Evolutionary conservation across 2,797 vertebrate species (phyloP).

Genomic region (Sebastes hubbsi): DNA sequence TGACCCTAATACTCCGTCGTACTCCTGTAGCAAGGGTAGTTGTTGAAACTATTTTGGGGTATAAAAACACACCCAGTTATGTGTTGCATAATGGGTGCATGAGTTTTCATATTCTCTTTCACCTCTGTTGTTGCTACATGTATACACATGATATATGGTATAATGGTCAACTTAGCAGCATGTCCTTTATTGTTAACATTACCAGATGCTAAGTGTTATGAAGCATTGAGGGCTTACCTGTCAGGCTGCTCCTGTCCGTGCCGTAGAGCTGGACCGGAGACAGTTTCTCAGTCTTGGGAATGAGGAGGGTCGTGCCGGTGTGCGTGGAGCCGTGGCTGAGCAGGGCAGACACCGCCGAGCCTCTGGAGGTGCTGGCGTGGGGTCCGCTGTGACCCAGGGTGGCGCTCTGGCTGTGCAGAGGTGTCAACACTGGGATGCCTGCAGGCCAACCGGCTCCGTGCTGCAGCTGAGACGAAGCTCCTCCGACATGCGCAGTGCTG

Average conservation of each 20-base stretch:
- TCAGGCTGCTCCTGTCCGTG: slow-evolving; percentile 77
- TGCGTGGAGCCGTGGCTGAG: slow-evolving; percentile 64
- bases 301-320: slow-evolving; percentile 67
- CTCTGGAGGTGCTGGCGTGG: slow-evolving; percentile 54
- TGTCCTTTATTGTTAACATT: neutral
- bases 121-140: too few species aligned
- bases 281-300: slow-evolving; percentile 90
- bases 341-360: slow-evolving; percentile 64
- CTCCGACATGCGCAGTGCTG: slow-evolving; percentile 35
- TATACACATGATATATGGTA: too few species aligned
- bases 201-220: neutral
- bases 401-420: slow-evolving; percentile 59
- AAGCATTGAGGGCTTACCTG: slow-evolving; percentile 55
- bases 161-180: too few species aligned
- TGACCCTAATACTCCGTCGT: too few species aligned
- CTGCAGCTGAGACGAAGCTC: slow-evolving; percentile 58
- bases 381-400: slow-evolving; percentile 30
- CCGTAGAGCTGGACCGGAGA: slow-evolving; percentile 85
- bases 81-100: too few species aligned
- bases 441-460: slow-evolving; percentile 64
- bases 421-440: slow-evolving; percentile 42
- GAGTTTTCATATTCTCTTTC: too few species aligned
- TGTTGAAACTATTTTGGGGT: neutral
- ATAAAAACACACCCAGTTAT: neutral
- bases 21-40: neutral